phyloP scores from a whole-genome alignment of 2,113 vertebrate genomes.

The Malurus alboscapulatus region DNA sequence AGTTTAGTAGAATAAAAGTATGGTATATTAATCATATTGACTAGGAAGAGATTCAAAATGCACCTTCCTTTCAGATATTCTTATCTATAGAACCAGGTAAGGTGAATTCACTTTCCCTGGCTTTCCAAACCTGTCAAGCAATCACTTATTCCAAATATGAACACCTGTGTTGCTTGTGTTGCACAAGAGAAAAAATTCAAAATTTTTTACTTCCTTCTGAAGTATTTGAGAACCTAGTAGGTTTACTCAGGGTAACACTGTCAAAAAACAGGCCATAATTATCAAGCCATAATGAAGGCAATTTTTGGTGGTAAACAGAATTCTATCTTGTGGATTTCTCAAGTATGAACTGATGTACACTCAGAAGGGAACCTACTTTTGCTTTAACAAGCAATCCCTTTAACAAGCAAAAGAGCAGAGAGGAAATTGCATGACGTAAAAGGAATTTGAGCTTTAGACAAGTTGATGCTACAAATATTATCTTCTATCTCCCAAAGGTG shows the following conservation, averaged over 20 bases:
- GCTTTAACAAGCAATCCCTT: neutral
- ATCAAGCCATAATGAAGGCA: neutral
- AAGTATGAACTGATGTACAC: neutral
- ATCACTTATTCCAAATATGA: neutral
- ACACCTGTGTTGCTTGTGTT: neutral
- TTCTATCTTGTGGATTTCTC: neutral
- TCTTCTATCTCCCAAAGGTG: neutral
- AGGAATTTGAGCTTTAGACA: neutral
- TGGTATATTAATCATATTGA: neutral
- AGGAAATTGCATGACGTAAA: rapidly evolving
- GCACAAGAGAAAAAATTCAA: neutral
- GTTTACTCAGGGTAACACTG: neutral
- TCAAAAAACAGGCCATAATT: neutral
- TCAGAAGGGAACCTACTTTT: neutral
- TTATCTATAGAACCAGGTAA: neutral
- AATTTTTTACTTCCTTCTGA: neutral
- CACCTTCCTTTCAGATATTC: neutral
- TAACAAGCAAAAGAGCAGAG: neutral
- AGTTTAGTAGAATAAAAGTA: neutral
- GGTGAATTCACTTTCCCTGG: neutral
- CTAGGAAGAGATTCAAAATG: neutral
- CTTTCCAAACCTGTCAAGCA: neutral
- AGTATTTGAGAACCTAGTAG: neutral
- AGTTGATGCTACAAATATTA: neutral
- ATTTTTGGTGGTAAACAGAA: neutral